Base-by-base conservation (phyloP, 1,140 invertebrate genomes). In the Bradynema listronoti region DNA sequence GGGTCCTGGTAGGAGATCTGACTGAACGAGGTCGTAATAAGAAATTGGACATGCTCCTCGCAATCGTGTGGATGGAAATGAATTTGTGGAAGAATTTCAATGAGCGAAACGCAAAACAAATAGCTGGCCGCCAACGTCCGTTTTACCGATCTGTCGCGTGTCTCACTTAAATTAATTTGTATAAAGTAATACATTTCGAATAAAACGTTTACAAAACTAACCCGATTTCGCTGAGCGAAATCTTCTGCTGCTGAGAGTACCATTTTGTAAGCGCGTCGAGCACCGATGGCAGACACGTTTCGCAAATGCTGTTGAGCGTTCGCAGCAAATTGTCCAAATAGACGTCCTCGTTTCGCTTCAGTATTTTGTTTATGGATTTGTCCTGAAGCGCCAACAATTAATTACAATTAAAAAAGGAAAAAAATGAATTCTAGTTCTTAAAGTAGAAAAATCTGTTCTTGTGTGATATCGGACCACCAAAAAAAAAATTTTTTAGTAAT, bases 1-100 rank as follows among this genome's bases (percentile, higher is more conserved):
- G 90, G 90, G 82, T 98, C 94, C 74, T 89, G 86, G 78, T 94
- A 95, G 80, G 93, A 94, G 75, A 98, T 97, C 80, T 96, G 89
- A 77, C 89, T 90, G 79, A 98, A 97, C 19, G 91, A 90, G 55
- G 96, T 84, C 80, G 89, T 91, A 81, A 98, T 91, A 71, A 99
- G 93, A 78, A 92, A 87, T 36, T 85, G 86, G 22, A 98, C 87
- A 22, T 96, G 82, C 82, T 96, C 89, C 79, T 97, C 91, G 79
- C 97, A 92, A 0, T 93, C 93, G 7, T 56, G 52, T 19, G 94
- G 94, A 83, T 98, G 93, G 78, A 95, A 93, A 2, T 90, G 87
- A 63, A 98, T 81, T 79, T 83, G 78, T 14, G 75, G 78, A 7
- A 99, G 81, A 51, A 98, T 88, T 83, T 98, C 93, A 67, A 98